Conservation (phyloP, 2,113 vertebrate genomes). For the Erpornis zantholeuca region DNA sequence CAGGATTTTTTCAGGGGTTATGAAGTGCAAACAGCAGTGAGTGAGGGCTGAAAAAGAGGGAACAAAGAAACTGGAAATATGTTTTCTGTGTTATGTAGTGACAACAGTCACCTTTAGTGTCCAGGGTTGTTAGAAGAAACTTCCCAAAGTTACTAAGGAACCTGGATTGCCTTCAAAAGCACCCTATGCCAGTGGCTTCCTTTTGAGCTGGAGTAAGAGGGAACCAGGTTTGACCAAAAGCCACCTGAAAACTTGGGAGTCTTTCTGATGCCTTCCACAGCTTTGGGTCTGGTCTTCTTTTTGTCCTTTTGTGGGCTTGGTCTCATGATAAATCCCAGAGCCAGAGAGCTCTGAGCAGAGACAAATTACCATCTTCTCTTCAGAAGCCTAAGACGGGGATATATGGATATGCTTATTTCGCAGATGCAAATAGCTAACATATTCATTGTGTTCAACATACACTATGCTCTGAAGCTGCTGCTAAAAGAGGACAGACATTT, state of each 20-base stretch:
- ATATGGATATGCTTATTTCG: conserved; percentile 23
- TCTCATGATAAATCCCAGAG: conserved; percentile 5
- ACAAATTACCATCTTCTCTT: conserved; percentile 46
- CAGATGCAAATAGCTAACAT: conserved; percentile 39
- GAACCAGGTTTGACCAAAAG: not conserved
- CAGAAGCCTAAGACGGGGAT: not conserved
- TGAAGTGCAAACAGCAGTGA: not conserved
- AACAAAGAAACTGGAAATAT: not conserved
- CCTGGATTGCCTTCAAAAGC: not conserved
- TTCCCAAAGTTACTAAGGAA: not conserved
- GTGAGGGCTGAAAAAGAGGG: not conserved
- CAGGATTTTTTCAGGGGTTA: not conserved
- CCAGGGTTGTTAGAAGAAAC: not conserved
- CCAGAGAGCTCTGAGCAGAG: not conserved
- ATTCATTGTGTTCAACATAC: conserved; percentile 24
- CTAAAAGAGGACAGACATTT: conserved; percentile 29
- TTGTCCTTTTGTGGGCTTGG: not conserved
- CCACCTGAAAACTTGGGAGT: not conserved
- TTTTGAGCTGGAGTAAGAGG: not conserved
- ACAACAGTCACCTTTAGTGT: not conserved
- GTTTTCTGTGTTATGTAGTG: not conserved
- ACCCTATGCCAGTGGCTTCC: not conserved
- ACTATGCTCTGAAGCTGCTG: not conserved
- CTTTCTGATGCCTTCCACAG: not conserved
- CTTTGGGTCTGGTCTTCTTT: not conserved